Base-by-base conservation (phyloP, 2,113 vertebrate species). In the Nettapus auritus region DNA sequence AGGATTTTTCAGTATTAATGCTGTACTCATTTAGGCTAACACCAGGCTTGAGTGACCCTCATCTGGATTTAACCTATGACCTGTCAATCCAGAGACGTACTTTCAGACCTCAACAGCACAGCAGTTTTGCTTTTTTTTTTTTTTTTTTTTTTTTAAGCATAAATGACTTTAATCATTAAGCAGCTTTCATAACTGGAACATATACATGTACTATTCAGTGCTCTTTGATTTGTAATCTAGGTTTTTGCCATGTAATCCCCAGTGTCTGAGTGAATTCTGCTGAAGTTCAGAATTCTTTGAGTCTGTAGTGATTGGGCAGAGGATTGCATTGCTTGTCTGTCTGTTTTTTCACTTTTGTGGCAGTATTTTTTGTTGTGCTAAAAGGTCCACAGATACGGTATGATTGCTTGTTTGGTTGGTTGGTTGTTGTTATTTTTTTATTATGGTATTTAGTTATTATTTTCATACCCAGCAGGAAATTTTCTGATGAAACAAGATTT, bases 31-130 rank as follows among this genome's bases (percentile, higher is more conserved):
- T 95, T 94, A 81, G 86, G 13, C 59, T 92, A 97, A 96, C 94
- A 91, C 78, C 86, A 95, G 88, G 94, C 96, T 94, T 85, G 91
- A 91, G 87, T 86, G 91, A 97, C 96, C 93, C 93, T 95, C 88
- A 95, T 97, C 94, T 96, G 94, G 89, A 78, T 96, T 97, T 94
- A 97, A 97, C 94, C 92, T 93, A 53, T 96, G 92, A 95, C 79
- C 88, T 22, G 46, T 76, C 85, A 97, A 94, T 97, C 95, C 75
- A 83, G 77, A 90, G 63, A 77, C 67, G 82, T 91, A 80, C 74
- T 96, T 94, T 95, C 55, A 71, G 87, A 74, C 63, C 69, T 90
- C 83, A 25, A 1, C 67, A 93, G 62, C 80, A 1, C 67, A 93
- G 62, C 80, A 85, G 86, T 56, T 92, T 87, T 66, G 8, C 4